These are phyloP conservation scores for Clunio marinus DNA, from an alignment of 2,888 invertebrate genomes.

Conservation along the genomic window DNA sequence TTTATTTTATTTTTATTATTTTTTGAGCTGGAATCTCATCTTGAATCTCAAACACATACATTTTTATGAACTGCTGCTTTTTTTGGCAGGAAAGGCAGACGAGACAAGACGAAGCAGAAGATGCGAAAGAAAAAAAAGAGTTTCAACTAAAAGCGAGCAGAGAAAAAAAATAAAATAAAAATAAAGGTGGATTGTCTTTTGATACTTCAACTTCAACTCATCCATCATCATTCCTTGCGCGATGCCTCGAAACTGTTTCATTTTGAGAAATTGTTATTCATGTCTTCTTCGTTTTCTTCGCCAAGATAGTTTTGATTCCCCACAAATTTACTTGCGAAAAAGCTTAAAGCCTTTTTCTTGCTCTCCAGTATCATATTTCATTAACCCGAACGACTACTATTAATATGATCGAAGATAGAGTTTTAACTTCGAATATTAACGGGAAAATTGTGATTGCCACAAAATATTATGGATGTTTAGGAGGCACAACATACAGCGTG, in stretches of 20 bases:
- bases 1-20: too few species aligned
- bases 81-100: conserved; percentile 1
- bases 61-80: conserved; percentile 2
- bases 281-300: too few species aligned
- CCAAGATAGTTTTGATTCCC: too few species aligned
- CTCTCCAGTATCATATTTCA: conserved; percentile 24
- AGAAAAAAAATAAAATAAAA: conserved; percentile 1
- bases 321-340: too few species aligned
- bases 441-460: conserved; percentile 37
- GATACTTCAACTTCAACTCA: conserved; percentile 37
- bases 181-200: conserved; percentile 33
- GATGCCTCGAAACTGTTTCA: conserved; percentile 24
- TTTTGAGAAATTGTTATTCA: conserved; percentile 25
- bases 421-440: conserved; percentile 22
- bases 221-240: conserved; percentile 38
- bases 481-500: neutral
- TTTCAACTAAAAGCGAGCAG: too few species aligned
- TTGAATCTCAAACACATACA: conserved; percentile 8
- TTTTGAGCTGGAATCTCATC: conserved; percentile 13
- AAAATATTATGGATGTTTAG: neutral
- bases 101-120: neutral
- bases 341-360: neutral
- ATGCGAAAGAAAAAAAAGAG: too few species aligned
- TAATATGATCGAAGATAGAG: neutral
- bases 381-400: neutral